Percentiles rank a stretch among this genome's conserved stretches.
These are phyloP conservation scores for Nemoura dubitans DNA, from an alignment of 2,888 invertebrate genomes.

Conservation along the genomic window DNA sequence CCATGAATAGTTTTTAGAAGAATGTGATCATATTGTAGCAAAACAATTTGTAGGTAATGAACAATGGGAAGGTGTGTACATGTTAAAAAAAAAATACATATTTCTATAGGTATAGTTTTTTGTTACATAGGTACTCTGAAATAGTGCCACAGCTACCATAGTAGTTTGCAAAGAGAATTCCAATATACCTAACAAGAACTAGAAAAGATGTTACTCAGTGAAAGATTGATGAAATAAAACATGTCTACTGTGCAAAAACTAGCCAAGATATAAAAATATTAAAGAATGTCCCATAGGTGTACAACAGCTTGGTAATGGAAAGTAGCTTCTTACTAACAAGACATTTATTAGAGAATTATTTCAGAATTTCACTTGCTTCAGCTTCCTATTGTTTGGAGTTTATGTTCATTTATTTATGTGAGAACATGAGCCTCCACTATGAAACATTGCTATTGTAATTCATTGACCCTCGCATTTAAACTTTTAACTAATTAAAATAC, in stretches of 20 bases:
- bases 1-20: neutral
- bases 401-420: neutral
- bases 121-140: neutral
- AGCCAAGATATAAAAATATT: neutral
- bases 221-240: too few relatives aligned
- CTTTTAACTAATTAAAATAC: neutral
- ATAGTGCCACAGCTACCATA: neutral
- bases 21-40: slow-evolving; percentile 3
- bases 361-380: neutral
- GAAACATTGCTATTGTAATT: neutral
- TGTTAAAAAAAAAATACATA: neutral
- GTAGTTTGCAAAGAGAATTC: neutral
- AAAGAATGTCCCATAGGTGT: neutral
- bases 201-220: neutral
- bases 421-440: neutral
- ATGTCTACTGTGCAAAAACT: too few relatives aligned
- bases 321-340: neutral
- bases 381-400: neutral
- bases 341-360: neutral
- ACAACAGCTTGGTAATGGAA: neutral
- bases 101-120: neutral
- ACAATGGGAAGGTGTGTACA: neutral
- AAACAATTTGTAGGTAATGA: neutral
- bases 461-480: neutral
- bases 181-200: neutral